Evolutionary conservation across 37 sponge, comb jelly and placozoan species (phyloP).

Genomic region (Mnemiopsis leidyi): DNA sequence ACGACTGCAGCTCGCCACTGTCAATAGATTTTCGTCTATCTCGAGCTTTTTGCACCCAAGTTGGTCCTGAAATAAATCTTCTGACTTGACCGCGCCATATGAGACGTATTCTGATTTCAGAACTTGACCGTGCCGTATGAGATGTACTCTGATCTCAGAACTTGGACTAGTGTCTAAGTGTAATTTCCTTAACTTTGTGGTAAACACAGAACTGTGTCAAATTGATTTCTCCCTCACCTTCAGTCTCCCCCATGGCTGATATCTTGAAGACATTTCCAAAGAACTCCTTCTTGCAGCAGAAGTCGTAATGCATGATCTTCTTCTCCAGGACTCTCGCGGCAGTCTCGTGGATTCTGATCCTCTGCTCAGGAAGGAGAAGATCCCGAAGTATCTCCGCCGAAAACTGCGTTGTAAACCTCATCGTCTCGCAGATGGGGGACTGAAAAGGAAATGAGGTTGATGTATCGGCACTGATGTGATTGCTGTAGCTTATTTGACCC

Average conservation of each 20-base stretch:
- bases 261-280: conserved; percentile 64
- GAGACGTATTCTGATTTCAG: too few species aligned
- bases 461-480: too few species aligned
- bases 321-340: conserved; percentile 40
- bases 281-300: conserved; percentile 65
- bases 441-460: too few species aligned
- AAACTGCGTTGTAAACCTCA: conserved; percentile 43
- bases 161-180: too few species aligned
- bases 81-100: too few species aligned
- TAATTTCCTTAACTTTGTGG: too few species aligned
- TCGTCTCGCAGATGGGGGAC: not conserved
- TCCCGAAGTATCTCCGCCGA: conserved; percentile 47
- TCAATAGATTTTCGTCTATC: too few species aligned
- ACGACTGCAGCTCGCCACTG: not conserved
- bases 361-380: conserved; percentile 45
- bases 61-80: not conserved
- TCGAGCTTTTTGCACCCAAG: not conserved
- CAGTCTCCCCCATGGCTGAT: not conserved
- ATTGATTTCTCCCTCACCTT: too few species aligned
- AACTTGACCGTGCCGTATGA: too few species aligned
- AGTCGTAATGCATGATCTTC: conserved; percentile 33
- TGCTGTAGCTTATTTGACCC: too few species aligned
- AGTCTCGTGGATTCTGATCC: conserved; percentile 60
- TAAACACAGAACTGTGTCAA: too few species aligned
- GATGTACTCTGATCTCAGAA: too few species aligned